These are phyloP conservation scores for Octodon degus DNA, from an alignment of 2,113 vertebrate species.

Conservation along the genomic window DNA sequence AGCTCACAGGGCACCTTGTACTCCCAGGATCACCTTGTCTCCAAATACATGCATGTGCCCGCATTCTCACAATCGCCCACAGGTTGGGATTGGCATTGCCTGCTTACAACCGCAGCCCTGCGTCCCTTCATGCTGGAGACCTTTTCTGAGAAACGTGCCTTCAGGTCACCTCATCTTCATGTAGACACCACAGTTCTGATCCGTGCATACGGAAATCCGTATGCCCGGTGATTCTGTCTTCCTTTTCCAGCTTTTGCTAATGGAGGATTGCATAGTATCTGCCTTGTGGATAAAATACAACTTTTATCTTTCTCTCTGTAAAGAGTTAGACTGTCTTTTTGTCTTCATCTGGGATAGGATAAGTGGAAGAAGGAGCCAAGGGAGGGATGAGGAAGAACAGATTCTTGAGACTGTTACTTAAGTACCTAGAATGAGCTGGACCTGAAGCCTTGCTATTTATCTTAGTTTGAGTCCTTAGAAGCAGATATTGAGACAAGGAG, in stretches of 20 bases:
- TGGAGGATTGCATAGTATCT: neutral
- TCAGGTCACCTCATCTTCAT: neutral
- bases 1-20: neutral
- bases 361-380: neutral
- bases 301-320: neutral
- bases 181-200: neutral
- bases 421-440: slow-evolving; percentile 1
- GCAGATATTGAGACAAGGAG: neutral
- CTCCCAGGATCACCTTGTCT: neutral
- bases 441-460: neutral
- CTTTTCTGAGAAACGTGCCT: neutral
- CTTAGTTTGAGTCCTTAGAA: neutral
- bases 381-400: neutral
- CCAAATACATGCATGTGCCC: neutral
- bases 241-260: neutral
- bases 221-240: neutral
- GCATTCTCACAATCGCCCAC: neutral
- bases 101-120: neutral
- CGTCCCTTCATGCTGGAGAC: neutral
- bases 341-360: neutral
- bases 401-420: neutral
- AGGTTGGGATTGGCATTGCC: neutral
- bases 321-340: neutral
- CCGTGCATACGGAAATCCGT: neutral
- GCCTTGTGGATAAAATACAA: neutral